phyloP scores from a whole-genome alignment of 2,797 vertebrate species.

The Diglossa cyanea region DNA sequence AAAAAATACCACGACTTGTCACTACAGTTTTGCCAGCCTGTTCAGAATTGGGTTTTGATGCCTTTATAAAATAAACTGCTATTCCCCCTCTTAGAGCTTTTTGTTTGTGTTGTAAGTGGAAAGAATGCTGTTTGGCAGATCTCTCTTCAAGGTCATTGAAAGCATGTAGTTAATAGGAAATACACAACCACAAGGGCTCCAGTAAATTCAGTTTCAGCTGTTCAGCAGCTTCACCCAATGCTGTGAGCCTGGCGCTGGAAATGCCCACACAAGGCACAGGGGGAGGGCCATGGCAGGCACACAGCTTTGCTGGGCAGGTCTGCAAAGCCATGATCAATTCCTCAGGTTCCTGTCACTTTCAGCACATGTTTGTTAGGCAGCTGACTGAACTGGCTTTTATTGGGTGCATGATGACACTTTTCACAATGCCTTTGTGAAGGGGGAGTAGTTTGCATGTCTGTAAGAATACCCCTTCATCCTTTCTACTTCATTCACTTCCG shows the following conservation, averaged over 20 bases:
- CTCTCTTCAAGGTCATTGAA: not conserved
- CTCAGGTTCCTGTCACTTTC: not conserved
- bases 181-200: not conserved
- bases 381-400: not conserved
- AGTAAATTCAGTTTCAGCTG: not conserved
- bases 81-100: not conserved
- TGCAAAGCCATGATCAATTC: not conserved
- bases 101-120: not conserved
- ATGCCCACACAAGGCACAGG: not conserved
- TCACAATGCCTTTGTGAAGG: not conserved
- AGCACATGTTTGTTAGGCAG: not conserved
- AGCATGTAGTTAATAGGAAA: not conserved
- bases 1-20: not conserved
- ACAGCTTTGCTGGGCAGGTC: not conserved
- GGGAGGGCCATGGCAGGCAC: rapidly evolving
- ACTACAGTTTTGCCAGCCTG: not conserved
- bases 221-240: not conserved
- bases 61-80: not conserved
- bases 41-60: not conserved
- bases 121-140: not conserved
- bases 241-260: not conserved
- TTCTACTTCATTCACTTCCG: not conserved
- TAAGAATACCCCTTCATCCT: not conserved
- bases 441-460: rapidly evolving
- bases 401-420: not conserved